Conservation (phyloP, 2,888 invertebrate species). For the Acleris emargana region DNA sequence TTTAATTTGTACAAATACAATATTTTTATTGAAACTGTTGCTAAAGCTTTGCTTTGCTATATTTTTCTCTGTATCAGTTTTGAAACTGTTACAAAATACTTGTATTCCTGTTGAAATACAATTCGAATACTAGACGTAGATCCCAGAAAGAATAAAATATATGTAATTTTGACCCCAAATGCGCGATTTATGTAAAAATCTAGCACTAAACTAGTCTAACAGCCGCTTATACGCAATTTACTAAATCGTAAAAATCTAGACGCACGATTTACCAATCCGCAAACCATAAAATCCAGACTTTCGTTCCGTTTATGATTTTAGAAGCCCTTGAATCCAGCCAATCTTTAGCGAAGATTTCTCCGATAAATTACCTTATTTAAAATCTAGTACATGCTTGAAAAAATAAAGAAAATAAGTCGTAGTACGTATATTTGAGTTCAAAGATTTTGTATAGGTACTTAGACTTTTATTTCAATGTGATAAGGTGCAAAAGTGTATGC, state of each 20-base stretch:
- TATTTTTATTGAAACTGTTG: no score
- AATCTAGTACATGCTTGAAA: background rate
- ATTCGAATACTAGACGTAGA: background rate
- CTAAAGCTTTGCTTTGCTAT: no score
- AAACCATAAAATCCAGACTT: slow-evolving; percentile 1
- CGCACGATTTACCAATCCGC: background rate
- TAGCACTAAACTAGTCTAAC: background rate
- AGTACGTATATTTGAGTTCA: no score
- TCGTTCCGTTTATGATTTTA: slow-evolving; percentile 1
- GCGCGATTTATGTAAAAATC: background rate
- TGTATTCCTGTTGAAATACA: background rate
- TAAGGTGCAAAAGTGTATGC: no score
- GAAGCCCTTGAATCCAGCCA: background rate
- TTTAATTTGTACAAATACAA: no score
- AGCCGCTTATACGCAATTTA: background rate
- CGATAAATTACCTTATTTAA: background rate
- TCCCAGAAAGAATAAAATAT: background rate
- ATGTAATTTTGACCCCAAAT: background rate
- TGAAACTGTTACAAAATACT: no score
- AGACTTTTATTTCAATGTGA: no score
- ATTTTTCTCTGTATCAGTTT: no score
- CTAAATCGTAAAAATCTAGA: background rate
- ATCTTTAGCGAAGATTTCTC: background rate
- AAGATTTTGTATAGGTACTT: no score
- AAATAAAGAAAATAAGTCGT: no score